phyloP scores from a whole-genome alignment of 2,797 vertebrate species.

The Natrix natrix region DNA sequence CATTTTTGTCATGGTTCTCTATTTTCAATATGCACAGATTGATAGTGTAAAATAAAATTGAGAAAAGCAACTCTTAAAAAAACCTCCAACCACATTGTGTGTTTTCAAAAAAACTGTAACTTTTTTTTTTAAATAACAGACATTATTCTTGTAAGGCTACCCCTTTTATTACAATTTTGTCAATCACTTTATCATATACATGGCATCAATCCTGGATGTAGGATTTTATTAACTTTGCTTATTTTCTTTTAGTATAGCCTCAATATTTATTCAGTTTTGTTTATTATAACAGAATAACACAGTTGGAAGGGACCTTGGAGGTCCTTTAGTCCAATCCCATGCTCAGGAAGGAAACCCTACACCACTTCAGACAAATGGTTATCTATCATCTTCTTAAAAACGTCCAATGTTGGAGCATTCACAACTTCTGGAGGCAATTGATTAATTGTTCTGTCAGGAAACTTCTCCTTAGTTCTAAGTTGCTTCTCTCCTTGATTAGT shows the following conservation, averaged over 20 bases:
- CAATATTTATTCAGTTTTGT: neutral
- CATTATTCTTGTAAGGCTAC: neutral
- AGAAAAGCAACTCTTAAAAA: neutral
- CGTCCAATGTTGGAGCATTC: too few species aligned
- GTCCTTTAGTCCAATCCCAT: too few species aligned
- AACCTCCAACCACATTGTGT: neutral
- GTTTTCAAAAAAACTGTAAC: neutral
- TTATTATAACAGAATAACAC: neutral
- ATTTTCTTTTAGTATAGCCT: neutral
- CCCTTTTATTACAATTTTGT: neutral
- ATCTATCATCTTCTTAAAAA: too few species aligned
- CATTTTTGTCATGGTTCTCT: neutral
- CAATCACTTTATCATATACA: neutral
- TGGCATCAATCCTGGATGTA: neutral
- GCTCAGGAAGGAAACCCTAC: too few species aligned
- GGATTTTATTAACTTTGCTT: neutral
- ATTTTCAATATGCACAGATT: neutral
- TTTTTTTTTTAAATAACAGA: neutral
- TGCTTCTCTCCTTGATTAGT: too few species aligned
- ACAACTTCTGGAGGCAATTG: too few species aligned
- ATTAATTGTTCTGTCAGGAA: too few species aligned
- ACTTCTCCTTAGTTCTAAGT: too few species aligned
- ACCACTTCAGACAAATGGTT: too few species aligned
- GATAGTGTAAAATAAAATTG: neutral
- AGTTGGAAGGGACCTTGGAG: too few species aligned